Conservation (phyloP, 2,888 invertebrate genomes). For the Caenorhabditis doughertyi region DNA sequence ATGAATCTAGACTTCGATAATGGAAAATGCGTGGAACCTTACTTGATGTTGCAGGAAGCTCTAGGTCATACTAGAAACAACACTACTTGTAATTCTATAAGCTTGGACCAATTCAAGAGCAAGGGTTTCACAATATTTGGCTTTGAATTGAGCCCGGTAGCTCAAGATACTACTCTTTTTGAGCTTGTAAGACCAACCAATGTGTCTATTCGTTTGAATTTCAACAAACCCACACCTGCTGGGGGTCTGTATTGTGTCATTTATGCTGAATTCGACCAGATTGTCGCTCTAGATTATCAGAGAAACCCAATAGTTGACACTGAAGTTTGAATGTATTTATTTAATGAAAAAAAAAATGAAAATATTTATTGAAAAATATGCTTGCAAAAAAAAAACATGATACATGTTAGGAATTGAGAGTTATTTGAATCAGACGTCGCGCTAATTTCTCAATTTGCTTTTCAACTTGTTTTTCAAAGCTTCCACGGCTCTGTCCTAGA, state of each 20-base stretch:
- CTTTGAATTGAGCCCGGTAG: no score
- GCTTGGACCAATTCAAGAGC: constrained; percentile 10
- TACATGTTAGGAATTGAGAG: not conserved
- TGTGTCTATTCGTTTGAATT: no score
- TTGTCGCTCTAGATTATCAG: constrained; percentile 1
- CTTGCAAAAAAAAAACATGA: no score
- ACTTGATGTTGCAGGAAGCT: constrained; percentile 12
- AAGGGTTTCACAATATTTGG: no score
- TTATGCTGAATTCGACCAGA: no score
- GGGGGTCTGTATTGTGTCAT: no score
- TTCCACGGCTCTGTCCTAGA: not conserved
- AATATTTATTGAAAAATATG: not conserved
- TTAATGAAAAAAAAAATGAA: not conserved
- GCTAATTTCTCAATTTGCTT: constrained; percentile 3
- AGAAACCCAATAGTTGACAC: constrained; percentile 20
- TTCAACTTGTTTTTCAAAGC: no score
- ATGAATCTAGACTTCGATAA: constrained; percentile 21
- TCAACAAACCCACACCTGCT: no score
- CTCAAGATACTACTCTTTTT: no score
- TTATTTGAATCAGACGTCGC: not conserved
- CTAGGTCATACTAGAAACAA: constrained; percentile 20
- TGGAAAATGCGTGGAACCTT: constrained; percentile 8
- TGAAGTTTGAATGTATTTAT: not conserved
- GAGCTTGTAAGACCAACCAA: no score
- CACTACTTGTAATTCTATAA: constrained; percentile 19